Conservation (phyloP, 2,888 invertebrate species). For the Lymantria dispar region DNA sequence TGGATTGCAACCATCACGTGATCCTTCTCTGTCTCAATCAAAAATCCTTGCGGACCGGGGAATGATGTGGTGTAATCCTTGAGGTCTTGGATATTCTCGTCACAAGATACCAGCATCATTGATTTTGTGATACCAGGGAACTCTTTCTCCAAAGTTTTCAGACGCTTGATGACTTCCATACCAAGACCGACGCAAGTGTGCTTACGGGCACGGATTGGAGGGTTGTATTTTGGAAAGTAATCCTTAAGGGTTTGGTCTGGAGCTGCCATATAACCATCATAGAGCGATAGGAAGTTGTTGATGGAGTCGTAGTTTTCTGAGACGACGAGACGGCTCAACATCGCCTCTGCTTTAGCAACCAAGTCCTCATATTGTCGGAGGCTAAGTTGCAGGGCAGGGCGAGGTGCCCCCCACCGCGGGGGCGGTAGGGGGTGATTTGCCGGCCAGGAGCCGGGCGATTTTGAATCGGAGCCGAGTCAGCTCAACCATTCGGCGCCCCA, state of each 20-base stretch:
- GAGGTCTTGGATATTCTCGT: slow-evolving; percentile 89
- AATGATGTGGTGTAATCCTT: slow-evolving; percentile 84
- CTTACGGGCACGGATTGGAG: slow-evolving; percentile 91
- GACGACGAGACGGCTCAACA: slow-evolving; percentile 91
- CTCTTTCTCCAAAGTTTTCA: slow-evolving; percentile 84
- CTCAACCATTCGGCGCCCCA: slow-evolving; percentile 98
- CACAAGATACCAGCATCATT: slow-evolving; percentile 91
- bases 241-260: slow-evolving; percentile 86
- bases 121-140: slow-evolving; percentile 87
- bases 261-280: slow-evolving; percentile 86
- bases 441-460: slow-evolving; percentile 66
- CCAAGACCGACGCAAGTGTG: slow-evolving; percentile 96
- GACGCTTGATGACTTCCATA: slow-evolving; percentile 89
- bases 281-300: slow-evolving; percentile 90
- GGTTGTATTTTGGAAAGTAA: slow-evolving; percentile 91
- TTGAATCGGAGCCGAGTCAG: slow-evolving; percentile 90
- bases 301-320: slow-evolving; percentile 95
- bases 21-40: slow-evolving; percentile 91
- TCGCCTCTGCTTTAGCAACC: slow-evolving; percentile 91
- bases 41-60: slow-evolving; percentile 82
- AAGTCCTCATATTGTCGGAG: slow-evolving; percentile 91
- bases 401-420: slow-evolving; percentile 73
- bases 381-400: slow-evolving; percentile 86
- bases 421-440: slow-evolving; percentile 74
- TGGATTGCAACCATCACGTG: slow-evolving; percentile 92